Evolutionary conservation across 2,888 invertebrate genomes (phyloP), one percentile per base, ranked within the genome.

Genomic region (Microdon myrmicae): DNA sequence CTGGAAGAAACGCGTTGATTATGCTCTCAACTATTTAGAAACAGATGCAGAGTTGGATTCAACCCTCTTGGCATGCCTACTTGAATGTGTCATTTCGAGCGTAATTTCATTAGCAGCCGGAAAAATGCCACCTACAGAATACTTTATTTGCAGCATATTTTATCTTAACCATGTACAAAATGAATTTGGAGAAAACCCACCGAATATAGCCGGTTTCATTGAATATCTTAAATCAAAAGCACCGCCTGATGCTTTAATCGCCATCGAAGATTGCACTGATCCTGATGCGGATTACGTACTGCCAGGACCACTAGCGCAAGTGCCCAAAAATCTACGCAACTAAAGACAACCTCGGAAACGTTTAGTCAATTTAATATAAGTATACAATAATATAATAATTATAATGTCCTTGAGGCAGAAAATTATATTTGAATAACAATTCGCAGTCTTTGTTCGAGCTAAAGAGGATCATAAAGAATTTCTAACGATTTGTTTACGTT

Each of bases 1-100:
- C 4, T 69, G 68, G 64, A 67, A 59, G 19, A 37, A 44, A 1
- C 68, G 69, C 17, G 54, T 69, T 4, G 49, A 68, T 7, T 66
- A 68, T 20, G 68, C 69, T 3, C 12, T 68, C 0, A 17, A 54
- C 3, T 6, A 58, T 10, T 8, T 58, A 3, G 37, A 58, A 7
- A 31, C 38, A 5, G 44, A 56, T 10, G 10, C 7, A 1, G 9
- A 26, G 2, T 3, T 37, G 5, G 60, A 70, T 26, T 19, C 25
- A 2, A 60, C 31, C 14, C 20, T 32, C 1, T 16, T 51, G 7
- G 4, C 10, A 3, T 8, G 28, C 0, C 22, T 69, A 7, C 47
- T 70, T 0, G 60, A 64, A 8, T 47, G 38, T 5, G 29, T 60
- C 8, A 61, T 68, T 8, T 51, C 70, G 6, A 67, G 68, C 8